phyloP scores from a whole-genome alignment of 2,888 invertebrate genomes.

The Pogonocherus hispidulus region DNA sequence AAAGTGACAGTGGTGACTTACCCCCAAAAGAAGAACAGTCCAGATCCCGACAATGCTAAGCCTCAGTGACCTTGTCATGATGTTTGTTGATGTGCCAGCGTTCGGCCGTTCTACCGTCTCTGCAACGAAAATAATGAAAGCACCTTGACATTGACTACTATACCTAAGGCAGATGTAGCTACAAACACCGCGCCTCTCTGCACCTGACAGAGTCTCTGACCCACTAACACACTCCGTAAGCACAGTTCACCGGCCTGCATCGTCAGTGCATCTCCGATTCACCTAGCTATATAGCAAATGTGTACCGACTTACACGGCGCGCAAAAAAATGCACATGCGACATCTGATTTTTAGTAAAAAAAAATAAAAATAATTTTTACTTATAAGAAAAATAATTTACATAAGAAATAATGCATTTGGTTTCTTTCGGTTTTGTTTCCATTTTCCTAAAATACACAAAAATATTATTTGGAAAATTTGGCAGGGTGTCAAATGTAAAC shows the following conservation, averaged over 20 bases:
- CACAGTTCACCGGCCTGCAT: constrained; percentile 63
- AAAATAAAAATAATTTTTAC: no score
- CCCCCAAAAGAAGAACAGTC: constrained; percentile 59
- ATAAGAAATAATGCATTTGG: no score
- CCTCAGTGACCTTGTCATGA: constrained; percentile 61
- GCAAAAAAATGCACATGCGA: not conserved
- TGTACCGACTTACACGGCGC: not conserved
- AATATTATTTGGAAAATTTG: no score
- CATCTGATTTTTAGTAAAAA: not conserved
- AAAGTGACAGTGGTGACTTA: no score
- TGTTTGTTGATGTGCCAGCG: constrained; percentile 55
- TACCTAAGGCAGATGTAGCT: constrained; percentile 45
- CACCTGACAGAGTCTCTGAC: constrained; percentile 64
- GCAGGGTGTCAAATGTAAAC: no score
- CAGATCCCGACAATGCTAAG: constrained; percentile 56
- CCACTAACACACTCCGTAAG: constrained; percentile 67
- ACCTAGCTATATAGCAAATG: constrained; percentile 29
- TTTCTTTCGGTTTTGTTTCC: no score
- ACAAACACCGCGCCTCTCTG: constrained; percentile 47
- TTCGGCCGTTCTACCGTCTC: constrained; percentile 58
- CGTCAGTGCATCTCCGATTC: constrained; percentile 48
- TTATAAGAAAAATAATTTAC: no score
- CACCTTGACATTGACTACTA: constrained; percentile 57
- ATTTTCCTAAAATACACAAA: no score
- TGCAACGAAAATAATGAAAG: constrained; percentile 64